Base-by-base conservation (phyloP, 2,113 vertebrate genomes). In the Neolamprologus longior region DNA sequence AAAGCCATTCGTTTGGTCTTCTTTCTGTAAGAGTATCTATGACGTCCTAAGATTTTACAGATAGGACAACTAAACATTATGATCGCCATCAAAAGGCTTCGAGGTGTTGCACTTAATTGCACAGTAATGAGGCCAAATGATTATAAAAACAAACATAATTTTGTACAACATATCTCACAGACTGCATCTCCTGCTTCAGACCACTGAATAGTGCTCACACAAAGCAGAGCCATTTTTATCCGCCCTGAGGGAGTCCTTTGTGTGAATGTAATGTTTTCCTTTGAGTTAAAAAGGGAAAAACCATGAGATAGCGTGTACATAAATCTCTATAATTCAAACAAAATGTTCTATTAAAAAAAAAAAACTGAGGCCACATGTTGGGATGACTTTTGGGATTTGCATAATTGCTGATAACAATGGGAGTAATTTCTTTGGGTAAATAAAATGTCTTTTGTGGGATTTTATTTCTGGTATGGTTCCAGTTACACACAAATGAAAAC, bases 381-480 rank as follows among this genome's bases (percentile, higher is more conserved):
- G 57, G 78, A 80, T 42, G 47, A 79, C 92, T 93, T 81, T 24
- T 42, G 92, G 90, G 88, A 92, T 94, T 92, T 90, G 68, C 73
- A 85, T 95, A 93, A 92, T 93, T 90, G 84, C 58, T 89, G 85
- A 91, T 91, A 87, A 92, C 86, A 93, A 93, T 90, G 33, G 78
- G 86, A 92, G 82, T 85, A 6, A 87, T 82, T 86, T 83, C 10
- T 88, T 80, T 89, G 76, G 35, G 84, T 89, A 90, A 93, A 93
- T 84, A 94, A 93, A 93, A 79, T 37, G 52, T 66, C 57, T 88
- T 93, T 83, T 82, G 78, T 81, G 78, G 61, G 89, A 90, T 84
- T 92, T 90, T 83, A 78, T 85, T 81, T 19, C 14, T 86, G 76
- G 80, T 91, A 55, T 84, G 28, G 54, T 85, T 92, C 88, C 85